These are phyloP conservation scores for Balaenoptera acutorostrata DNA, from an alignment of 2,113 vertebrate species.

Conservation along the genomic window DNA sequence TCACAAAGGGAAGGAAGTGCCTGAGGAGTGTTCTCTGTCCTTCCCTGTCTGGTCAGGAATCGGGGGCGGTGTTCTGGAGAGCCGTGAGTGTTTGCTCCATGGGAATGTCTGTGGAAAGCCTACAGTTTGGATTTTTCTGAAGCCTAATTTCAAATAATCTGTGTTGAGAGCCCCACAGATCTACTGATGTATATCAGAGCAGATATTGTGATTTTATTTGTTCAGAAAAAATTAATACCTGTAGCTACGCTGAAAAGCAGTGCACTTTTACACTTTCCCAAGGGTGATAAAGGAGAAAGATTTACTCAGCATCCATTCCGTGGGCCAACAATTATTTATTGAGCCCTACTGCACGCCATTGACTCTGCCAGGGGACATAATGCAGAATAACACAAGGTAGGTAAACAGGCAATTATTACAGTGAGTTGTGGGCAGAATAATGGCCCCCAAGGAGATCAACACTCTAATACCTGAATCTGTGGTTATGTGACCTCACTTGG, in stretches of 20 bases:
- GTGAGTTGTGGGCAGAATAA: accelerated
- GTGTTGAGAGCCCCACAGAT: neutral
- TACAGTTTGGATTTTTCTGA: neutral
- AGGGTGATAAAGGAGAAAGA: neutral
- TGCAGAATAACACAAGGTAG: neutral
- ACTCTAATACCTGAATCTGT: neutral
- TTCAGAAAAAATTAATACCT: neutral
- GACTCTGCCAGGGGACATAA: neutral
- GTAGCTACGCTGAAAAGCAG: accelerated
- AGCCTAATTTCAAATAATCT: neutral
- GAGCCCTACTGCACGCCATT: accelerated
- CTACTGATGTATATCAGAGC: neutral
- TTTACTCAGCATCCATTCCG: neutral
- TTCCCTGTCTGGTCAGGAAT: accelerated
- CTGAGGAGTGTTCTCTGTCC: accelerated
- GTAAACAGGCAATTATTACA: accelerated
- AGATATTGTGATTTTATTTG: neutral
- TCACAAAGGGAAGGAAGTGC: accelerated
- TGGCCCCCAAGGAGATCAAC: accelerated
- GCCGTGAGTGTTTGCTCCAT: accelerated
- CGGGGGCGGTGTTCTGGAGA: too few species aligned
- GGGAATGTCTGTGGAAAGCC: too few species aligned
- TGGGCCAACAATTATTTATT: neutral
- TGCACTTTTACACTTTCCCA: accelerated
- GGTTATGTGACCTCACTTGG: neutral